Evolutionary conservation across 2,888 invertebrate genomes (phyloP).

Genomic region (Adelognathus sp.): DNA sequence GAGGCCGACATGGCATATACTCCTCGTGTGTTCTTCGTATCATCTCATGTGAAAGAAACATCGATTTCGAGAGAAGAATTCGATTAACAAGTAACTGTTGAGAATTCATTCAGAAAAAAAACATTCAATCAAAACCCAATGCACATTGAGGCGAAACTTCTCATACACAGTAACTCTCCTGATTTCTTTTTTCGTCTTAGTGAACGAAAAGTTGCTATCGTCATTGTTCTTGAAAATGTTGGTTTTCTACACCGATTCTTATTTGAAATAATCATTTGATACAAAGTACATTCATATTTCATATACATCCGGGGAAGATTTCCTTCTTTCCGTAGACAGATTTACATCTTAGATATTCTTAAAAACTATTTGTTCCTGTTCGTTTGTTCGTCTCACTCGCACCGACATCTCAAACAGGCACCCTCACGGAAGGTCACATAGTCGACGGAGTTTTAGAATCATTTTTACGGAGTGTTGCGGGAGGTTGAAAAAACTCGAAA

Average conservation of each 20-base stretch:
- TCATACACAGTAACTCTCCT: background rate
- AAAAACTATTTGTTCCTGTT: no score
- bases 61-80: conserved; percentile 32
- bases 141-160: background rate
- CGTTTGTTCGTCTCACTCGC: background rate
- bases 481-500: background rate
- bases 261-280: background rate
- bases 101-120: background rate
- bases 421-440: no score
- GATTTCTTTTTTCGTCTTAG: background rate
- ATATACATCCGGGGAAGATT: no score
- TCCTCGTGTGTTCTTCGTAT: conserved; percentile 14
- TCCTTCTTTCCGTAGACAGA: background rate
- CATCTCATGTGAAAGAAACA: background rate
- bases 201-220: background rate
- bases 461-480: no score
- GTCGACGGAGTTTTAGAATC: no score
- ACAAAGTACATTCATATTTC: no score
- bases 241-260: background rate
- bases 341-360: background rate
- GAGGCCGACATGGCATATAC: background rate
- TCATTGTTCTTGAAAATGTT: background rate
- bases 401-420: background rate
- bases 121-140: background rate
- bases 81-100: conserved; percentile 37